Conservation (phyloP, 2,888 invertebrate genomes). For the Cephonodes hylas region DNA sequence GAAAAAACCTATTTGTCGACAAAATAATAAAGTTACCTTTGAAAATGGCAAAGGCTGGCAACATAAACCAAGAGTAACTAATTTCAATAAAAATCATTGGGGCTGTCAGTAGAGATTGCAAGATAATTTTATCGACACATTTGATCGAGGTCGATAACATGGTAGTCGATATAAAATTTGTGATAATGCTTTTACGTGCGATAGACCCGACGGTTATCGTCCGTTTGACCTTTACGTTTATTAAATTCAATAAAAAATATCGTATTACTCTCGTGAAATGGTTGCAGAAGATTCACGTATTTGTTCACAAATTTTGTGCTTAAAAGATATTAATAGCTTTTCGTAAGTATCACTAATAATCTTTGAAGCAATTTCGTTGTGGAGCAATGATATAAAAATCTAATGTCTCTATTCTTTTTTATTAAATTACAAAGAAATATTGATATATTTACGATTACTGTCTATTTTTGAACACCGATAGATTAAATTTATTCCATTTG, state of each 20-base stretch:
- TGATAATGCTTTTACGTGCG: background rate
- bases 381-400: background rate
- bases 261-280: background rate
- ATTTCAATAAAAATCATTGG: background rate
- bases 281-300: background rate
- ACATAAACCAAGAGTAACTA: background rate
- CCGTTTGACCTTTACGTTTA: constrained; percentile 3
- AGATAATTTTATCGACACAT: background rate
- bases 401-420: background rate
- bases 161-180: background rate
- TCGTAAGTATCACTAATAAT: background rate
- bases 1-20: background rate
- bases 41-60: background rate
- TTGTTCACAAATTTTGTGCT: background rate
- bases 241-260: constrained; percentile 14
- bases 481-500: too few relatives aligned
- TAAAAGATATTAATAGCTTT: background rate
- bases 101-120: background rate
- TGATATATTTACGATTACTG: too few relatives aligned
- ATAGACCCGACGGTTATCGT: background rate
- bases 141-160: background rate
- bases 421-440: too few relatives aligned
- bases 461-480: too few relatives aligned
- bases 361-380: background rate
- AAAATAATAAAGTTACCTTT: background rate